Percentiles rank a stretch among this genome's conserved stretches.
Evolutionary conservation across 2,888 invertebrate species (phyloP).

Genomic region (Erebia aethiops): DNA sequence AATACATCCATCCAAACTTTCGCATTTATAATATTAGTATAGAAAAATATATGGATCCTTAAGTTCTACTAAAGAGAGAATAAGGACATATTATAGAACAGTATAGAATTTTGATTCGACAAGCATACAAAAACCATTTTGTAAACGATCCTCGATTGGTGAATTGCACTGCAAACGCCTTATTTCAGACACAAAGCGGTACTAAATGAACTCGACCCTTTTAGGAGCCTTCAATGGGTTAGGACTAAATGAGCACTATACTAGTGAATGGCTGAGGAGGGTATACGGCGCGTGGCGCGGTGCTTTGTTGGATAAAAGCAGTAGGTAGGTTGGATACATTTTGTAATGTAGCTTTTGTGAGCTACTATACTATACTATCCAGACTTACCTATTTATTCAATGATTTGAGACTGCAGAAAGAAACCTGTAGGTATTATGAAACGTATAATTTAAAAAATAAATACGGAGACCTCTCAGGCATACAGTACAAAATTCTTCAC

Average conservation of each 20-base stretch:
- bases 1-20: too few species aligned
- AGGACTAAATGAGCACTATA: slow-evolving; percentile 67
- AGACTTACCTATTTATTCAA: not conserved
- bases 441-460: not conserved
- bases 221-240: slow-evolving; percentile 63
- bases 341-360: not conserved
- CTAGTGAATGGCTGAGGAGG: slow-evolving; percentile 27
- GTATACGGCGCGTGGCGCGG: not conserved
- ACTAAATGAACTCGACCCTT: slow-evolving; percentile 71
- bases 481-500: too few species aligned
- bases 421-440: not conserved
- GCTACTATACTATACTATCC: not conserved
- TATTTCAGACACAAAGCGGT: slow-evolving; percentile 54
- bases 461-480: too few species aligned
- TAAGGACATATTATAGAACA: too few species aligned
- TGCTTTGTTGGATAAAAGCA: slow-evolving; percentile 10
- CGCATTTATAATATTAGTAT: too few species aligned
- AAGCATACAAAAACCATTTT: not conserved
- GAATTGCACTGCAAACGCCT: slow-evolving; percentile 33
- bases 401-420: not conserved
- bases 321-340: not conserved
- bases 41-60: too few species aligned
- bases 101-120: not conserved
- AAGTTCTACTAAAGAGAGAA: too few species aligned
- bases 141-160: slow-evolving; percentile 11